phyloP scores from a whole-genome alignment of 2,113 vertebrate genomes.

The Nematolebias whitei region DNA sequence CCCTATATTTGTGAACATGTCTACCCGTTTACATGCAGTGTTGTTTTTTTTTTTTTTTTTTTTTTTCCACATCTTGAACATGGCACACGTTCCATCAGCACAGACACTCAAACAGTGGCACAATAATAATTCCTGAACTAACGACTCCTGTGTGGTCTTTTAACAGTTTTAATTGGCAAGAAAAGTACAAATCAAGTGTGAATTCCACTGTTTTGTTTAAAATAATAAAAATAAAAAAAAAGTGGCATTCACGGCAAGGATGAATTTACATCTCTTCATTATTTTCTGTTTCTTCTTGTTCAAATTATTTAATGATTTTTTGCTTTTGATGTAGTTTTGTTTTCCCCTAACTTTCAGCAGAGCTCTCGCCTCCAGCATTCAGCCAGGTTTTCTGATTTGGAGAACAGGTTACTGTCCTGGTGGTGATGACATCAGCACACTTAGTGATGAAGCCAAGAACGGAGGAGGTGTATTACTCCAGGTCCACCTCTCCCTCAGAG shows the following conservation, averaged over 20 bases:
- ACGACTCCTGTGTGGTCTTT: constrained; percentile 22
- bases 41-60: too few species aligned
- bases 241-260: constrained; percentile 14
- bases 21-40: constrained; percentile 15
- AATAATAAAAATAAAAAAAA: constrained; percentile 25
- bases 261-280: constrained; percentile 21
- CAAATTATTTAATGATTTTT: background rate
- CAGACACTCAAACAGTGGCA: background rate
- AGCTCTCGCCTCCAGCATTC: too few species aligned
- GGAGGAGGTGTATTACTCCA: too few species aligned
- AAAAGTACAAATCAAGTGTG: constrained; percentile 22
- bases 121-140: constrained; percentile 27
- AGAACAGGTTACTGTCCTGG: too few species aligned
- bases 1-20: constrained; percentile 50
- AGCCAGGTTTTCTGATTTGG: too few species aligned
- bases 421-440: too few species aligned
- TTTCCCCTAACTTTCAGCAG: too few species aligned
- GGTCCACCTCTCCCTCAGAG: too few species aligned
- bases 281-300: constrained; percentile 9
- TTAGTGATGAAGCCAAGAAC: too few species aligned
- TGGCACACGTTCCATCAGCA: background rate
- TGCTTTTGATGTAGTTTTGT: too few species aligned
- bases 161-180: constrained; percentile 37
- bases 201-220: background rate
- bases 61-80: constrained; percentile 29